Base-by-base conservation (phyloP, 2,797 vertebrate species). In the Acrocephalus scirpaceus region DNA sequence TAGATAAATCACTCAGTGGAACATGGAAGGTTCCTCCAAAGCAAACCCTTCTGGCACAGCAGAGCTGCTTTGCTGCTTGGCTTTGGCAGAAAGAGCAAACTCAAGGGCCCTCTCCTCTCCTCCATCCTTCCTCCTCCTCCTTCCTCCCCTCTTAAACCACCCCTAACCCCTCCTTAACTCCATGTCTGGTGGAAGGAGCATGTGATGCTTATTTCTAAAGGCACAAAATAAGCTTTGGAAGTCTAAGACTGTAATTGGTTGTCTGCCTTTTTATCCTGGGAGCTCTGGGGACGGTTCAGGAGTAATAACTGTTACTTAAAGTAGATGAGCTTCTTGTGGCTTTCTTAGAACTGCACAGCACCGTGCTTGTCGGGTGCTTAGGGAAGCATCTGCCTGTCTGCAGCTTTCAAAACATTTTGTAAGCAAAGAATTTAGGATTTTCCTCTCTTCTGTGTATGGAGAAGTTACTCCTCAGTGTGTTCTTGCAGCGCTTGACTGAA, bases 181-280 rank as follows among this genome's bases (percentile, higher is more conserved):
- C 4, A 61, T 34, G 72, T 92, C 94, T 86, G 91, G 73, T 96
- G 95, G 96, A 90, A 79, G 10, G 84, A 88, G 79, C 97, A 94
- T 73, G 95, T 97, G 97, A 96, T 83, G 92, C 92, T 96, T 89
- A 67, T 97, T 97, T 95, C 95, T 93, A 11, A 96, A 96, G 97
- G 95, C 94, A 97, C 87, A 88, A 96, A 97, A 97, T 94, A 92
- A 92, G 96, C 97, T 97, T 97, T 95, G 95, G 50, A 86, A 93
- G 93, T 97, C 97, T 98, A 97, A 97, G 97, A 80, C 96, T 90
- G 94, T 98, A 98, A 98, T 98, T 98, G 98, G 98, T 97, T 97
- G 97, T 97, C 97, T 97, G 97, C 97, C 96, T 97, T 96, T 71
- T 96, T 67, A 97, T 97, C 97, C 93, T 70, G 74, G 90, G 94